Conservation (phyloP, 2,113 vertebrate genomes). For the Megaceryle torquata region DNA sequence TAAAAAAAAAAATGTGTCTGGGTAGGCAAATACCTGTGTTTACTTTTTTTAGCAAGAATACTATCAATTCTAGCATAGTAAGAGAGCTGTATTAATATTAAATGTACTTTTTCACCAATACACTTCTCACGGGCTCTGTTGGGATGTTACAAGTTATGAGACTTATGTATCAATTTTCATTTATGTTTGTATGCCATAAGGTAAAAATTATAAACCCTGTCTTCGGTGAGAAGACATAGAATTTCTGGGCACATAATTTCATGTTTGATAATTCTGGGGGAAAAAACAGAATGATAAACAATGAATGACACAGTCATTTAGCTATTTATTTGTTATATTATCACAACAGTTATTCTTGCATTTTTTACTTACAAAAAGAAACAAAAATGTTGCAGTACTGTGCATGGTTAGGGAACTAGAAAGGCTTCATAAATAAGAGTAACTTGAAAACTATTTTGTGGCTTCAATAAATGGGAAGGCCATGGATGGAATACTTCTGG, state of each 20-base stretch:
- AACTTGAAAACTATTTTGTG: background rate
- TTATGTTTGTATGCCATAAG: background rate
- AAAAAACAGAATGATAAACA: background rate
- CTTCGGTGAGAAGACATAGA: background rate
- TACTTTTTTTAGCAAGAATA: background rate
- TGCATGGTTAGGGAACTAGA: background rate
- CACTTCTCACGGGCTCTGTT: background rate
- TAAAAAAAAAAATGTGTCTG: background rate
- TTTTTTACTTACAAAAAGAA: background rate
- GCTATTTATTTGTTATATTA: background rate
- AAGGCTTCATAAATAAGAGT: background rate
- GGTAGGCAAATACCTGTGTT: background rate
- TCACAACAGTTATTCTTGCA: background rate
- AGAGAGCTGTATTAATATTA: background rate
- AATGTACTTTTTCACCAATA: background rate
- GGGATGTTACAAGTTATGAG: background rate
- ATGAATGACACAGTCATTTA: background rate
- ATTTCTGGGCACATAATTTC: background rate
- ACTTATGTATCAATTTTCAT: background rate
- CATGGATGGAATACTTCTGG: background rate
- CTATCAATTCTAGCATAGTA: background rate
- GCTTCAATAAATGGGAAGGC: background rate
- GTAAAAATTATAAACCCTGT: background rate
- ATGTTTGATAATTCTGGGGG: background rate
- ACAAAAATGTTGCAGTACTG: background rate